A percentile compares a stretch with the other conserved stretches of the same genome.
These are phyloP conservation scores for Leuctra nigra DNA, from an alignment of 2,888 invertebrate species.

Conservation along the genomic window DNA sequence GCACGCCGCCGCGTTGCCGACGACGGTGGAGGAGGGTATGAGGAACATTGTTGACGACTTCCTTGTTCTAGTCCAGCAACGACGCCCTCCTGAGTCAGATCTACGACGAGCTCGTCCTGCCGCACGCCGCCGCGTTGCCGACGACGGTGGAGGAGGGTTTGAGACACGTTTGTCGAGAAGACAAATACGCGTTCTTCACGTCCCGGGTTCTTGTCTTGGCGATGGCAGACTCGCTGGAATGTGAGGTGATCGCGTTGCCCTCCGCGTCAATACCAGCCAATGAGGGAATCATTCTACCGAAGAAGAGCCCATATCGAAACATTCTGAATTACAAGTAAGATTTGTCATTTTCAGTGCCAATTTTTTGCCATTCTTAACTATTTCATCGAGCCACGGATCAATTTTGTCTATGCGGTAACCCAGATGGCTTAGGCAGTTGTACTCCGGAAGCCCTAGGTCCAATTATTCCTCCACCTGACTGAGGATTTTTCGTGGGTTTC, in stretches of 20 bases:
- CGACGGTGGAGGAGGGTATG: constrained; percentile 5
- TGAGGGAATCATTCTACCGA: constrained; percentile 7
- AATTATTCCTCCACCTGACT: no score
- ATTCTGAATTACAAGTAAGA: constrained; percentile 14
- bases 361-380: no score
- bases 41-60: no score
- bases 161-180: not conserved
- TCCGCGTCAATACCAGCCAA: constrained; percentile 1
- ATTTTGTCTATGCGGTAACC: no score
- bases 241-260: not conserved
- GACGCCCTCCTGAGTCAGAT: not conserved
- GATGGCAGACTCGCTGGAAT: not conserved
- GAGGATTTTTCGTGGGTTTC: no score
- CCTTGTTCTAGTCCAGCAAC: not conserved
- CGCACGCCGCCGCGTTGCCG: not conserved
- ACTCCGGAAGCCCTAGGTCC: no score
- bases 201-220: not conserved
- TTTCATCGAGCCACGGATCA: no score
- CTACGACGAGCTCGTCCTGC: not conserved
- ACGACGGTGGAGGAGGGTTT: not conserved
- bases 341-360: no score
- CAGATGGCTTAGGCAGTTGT: no score
- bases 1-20: no score
- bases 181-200: constrained; percentile 7
- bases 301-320: constrained; percentile 1